Conservation (phyloP, 2,888 invertebrate genomes). For the Lasioglossum lativentre region DNA sequence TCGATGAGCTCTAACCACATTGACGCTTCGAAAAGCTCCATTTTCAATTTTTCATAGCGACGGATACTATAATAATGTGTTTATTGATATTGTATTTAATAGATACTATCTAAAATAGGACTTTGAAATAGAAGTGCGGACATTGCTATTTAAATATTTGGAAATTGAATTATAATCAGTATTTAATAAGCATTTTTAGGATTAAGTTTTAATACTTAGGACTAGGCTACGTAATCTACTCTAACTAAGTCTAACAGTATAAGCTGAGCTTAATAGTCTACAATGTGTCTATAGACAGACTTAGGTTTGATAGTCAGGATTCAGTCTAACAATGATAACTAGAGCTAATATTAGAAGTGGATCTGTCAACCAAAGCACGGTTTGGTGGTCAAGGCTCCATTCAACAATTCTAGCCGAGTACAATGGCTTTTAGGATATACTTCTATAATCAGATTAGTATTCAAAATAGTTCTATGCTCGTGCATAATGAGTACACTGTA, state of each 20-base stretch:
- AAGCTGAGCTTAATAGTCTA: neutral
- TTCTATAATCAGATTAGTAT: neutral
- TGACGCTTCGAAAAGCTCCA: neutral
- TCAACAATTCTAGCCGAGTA: neutral
- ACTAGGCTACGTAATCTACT: neutral
- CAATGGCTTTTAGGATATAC: neutral
- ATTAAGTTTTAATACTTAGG: neutral
- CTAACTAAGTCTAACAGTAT: neutral
- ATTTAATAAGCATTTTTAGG: neutral
- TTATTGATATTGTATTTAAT: neutral
- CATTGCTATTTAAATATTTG: no score
- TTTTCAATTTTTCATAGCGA: neutral
- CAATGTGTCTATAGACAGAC: neutral
- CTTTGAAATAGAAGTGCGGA: no score
- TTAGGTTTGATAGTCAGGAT: neutral
- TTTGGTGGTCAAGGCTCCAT: neutral
- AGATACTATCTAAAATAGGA: neutral
- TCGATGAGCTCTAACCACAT: neutral
- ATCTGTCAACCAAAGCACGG: neutral
- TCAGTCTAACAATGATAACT: neutral
- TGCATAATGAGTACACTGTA: neutral
- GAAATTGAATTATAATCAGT: no score
- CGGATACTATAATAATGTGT: no score
- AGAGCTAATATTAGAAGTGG: slow-evolving; percentile 1
- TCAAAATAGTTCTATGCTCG: no score